Evolutionary conservation across 1,140 invertebrate species (phyloP).

Genomic region (Gryon sp.): DNA sequence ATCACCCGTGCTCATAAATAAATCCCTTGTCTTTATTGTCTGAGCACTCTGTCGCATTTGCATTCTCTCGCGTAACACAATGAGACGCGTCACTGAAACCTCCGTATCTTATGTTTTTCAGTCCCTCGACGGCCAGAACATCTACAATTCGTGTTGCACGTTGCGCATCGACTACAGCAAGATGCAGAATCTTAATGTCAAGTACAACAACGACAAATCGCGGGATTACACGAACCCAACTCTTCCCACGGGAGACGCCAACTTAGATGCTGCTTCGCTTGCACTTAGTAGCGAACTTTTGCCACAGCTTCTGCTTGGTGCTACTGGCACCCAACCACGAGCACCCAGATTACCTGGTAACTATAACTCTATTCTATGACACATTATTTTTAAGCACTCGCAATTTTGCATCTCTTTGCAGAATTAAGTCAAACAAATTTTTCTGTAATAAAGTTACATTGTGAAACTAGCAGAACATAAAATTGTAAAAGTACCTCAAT

Average conservation of each 20-base stretch:
- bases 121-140: constrained; percentile 98
- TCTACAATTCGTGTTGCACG: constrained; percentile 99
- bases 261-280: constrained; percentile 83
- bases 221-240: constrained; percentile 99
- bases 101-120: constrained; percentile 75
- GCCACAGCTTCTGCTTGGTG: constrained; percentile 84
- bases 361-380: too few species aligned
- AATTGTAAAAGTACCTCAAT: too few species aligned
- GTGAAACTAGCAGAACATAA: too few species aligned
- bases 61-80: constrained; percentile 38
- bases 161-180: constrained; percentile 99
- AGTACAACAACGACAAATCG: constrained; percentile 99
- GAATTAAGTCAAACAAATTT: too few species aligned
- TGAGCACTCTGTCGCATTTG: constrained; percentile 40
- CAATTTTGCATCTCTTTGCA: neutral
- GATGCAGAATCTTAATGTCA: constrained; percentile 97
- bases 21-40: constrained; percentile 32
- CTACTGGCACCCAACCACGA: constrained; percentile 82
- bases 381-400: too few species aligned
- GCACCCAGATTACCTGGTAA: constrained; percentile 78
- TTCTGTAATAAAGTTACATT: too few species aligned
- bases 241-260: constrained; percentile 94
- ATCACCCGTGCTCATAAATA: constrained; percentile 29
- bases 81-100: constrained; percentile 39
- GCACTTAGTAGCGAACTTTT: constrained; percentile 83